These are phyloP conservation scores for Halisarca cf. caerulea DNA, from an alignment of 37 sponge, comb jelly and placozoan species.

Conservation along the genomic window DNA sequence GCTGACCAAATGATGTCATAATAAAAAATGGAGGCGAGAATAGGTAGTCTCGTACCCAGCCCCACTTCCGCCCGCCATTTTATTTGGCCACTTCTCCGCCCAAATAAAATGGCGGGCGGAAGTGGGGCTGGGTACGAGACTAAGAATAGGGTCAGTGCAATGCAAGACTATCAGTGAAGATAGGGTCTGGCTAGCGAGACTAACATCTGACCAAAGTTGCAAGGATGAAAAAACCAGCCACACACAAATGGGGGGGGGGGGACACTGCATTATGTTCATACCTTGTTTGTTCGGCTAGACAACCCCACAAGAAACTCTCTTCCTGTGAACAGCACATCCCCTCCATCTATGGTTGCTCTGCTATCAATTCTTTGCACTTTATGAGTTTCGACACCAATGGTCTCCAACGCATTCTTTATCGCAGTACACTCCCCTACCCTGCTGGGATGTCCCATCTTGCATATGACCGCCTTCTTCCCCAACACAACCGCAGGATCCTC, in stretches of 20 bases:
- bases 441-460: slow-evolving; percentile 55
- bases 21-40: too few species aligned
- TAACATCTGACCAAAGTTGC: too few species aligned
- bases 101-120: too few species aligned
- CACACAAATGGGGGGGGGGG: background rate
- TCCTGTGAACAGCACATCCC: slow-evolving; percentile 93
- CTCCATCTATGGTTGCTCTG: slow-evolving; percentile 76
- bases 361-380: slow-evolving; percentile 50
- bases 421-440: slow-evolving; percentile 58
- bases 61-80: too few species aligned
- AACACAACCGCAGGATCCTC: slow-evolving; percentile 84
- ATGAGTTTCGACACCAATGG: slow-evolving; percentile 52
- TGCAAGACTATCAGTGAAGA: too few species aligned
- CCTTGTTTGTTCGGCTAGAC: slow-evolving; percentile 73
- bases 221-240: too few species aligned
- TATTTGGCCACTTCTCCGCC: too few species aligned
- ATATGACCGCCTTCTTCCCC: slow-evolving; percentile 60
- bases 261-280: background rate
- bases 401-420: slow-evolving; percentile 42
- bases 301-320: slow-evolving; percentile 87
- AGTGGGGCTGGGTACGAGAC: too few species aligned
- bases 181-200: too few species aligned
- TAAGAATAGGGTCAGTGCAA: too few species aligned
- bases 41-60: too few species aligned
- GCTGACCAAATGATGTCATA: too few species aligned